Base-by-base conservation (phyloP, 2,888 invertebrate species). In the Bhutanitis thaidina region DNA sequence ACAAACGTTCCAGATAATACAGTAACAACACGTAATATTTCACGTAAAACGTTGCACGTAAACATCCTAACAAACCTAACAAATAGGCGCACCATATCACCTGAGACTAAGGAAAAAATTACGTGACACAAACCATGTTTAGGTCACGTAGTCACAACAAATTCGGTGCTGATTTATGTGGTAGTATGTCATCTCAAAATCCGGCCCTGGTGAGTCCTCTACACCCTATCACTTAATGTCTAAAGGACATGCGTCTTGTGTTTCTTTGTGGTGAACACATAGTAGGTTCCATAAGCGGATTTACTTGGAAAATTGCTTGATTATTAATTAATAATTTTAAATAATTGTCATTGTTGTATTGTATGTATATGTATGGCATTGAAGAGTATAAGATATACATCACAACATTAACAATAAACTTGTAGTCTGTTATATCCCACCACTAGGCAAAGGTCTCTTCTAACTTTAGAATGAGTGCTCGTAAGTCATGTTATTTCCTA, bases 201-300 rank as follows among this genome's bases (percentile, higher is more conserved):
- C 69, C 84, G 76, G 71, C 77, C 71, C 86, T 85, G 83, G 60
- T 55, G 54, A 67, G 67, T 73, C 70, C 62, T 65, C 59, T 61
- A 67, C 70, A 65, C 77, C 79, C 79, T 70, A 74, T 72, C 77
- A 75, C 75, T 81, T 83, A 79, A 69, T 65, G 74, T 69, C 67
- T 68, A 73, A 74, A 79, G 77, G 81, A 80, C 78, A 77, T 63
- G 72, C 60, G 56, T 67, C 71, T 76, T 69, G 65, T 63, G 69
- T 81, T 80, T 72, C 76, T 69, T 77, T 64, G 61, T 56, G 68
- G 63, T 64, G 67, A 10, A 72, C 61, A 14, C 50, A 60, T 56
- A 51, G 70, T 74, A 61, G 12, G 13, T 7, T 12, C 7, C 5
- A 5, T 27, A 8, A 27, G 7, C 27, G 27, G 7, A 27, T 27